A percentile compares a stretch with the other conserved stretches of the same genome.
Evolutionary conservation across 1,140 invertebrate genomes (phyloP).

Genomic region (Tetranychus cinnabarinus): DNA sequence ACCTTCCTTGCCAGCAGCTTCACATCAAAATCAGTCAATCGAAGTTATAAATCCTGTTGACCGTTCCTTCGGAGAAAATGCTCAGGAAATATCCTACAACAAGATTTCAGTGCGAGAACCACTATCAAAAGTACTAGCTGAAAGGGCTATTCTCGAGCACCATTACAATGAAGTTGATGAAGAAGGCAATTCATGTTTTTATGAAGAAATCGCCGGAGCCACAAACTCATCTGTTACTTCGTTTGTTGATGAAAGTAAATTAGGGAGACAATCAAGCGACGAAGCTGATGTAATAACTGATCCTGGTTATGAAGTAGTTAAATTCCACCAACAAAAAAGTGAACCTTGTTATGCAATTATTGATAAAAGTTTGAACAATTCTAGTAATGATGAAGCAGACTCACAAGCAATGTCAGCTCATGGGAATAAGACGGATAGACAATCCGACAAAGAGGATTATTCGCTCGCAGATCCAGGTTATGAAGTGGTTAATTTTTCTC

Average conservation of each 20-base stretch:
- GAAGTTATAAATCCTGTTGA: too few species aligned
- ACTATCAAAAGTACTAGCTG: slow-evolving; percentile 9
- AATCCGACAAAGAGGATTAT: not conserved
- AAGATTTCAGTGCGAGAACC: slow-evolving; percentile 11
- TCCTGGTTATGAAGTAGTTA: slow-evolving; percentile 1
- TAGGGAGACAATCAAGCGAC: not conserved
- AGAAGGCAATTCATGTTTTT: slow-evolving; percentile 9
- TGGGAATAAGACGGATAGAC: not conserved
- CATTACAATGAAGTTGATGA: slow-evolving; percentile 10
- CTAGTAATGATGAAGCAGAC: not conserved
- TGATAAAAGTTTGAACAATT: not conserved
- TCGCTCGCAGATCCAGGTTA: not conserved
- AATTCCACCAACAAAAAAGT: not conserved
- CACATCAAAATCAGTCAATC: too few species aligned
- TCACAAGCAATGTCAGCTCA: not conserved
- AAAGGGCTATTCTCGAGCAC: slow-evolving; percentile 5
- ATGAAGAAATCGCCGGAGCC: slow-evolving; percentile 10
- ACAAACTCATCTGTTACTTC: slow-evolving; percentile 4
- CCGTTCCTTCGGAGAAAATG: too few species aligned
- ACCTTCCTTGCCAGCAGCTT: too few species aligned
- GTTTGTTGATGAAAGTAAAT: not conserved
- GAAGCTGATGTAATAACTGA: not conserved
- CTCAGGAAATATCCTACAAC: slow-evolving; percentile 7
- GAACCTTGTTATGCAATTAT: slow-evolving; percentile 7
- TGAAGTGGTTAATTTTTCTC: slow-evolving; percentile 1